Evolutionary conservation across 1,140 invertebrate species (phyloP), one percentile per base, ranked within the genome.

Genomic region (Cotesia vestalis): DNA sequence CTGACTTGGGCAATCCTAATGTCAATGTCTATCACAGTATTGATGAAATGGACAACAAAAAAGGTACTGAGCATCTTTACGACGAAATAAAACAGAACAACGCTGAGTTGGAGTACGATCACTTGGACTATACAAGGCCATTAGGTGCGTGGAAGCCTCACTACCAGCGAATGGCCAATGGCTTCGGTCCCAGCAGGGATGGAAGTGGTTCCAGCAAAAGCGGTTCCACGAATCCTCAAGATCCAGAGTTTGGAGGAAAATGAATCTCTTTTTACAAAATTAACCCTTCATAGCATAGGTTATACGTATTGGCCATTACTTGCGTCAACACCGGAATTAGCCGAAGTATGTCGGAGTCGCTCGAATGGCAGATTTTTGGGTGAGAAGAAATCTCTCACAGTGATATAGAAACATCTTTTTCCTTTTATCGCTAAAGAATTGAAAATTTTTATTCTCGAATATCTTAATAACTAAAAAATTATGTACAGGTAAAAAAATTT

Each of bases 11-110:
- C 4, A 96, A 96, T 87, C 94, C 94, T 1, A 96, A 95, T 77
- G 78, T 86, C 5, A 91, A 91, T 79, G 89, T 96, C 6, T 96
- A 96, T 79, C 91, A 95, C 72, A 92, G 90, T 76, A 92, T 94
- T 72, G 92, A 94, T 57, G 91, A 92, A 74, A 86, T 91, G 60
- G 90, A 91, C 53, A 89, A 91, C 63, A 90, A 92, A 66, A 92
- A 91, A 77, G 79, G 91, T 51, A n/a, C 36, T 11, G 94, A 96
- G 75, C 95, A 96, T 81, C 90, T 96, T 0, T 97, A 97, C 79
- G 95, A 96, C 83, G 95, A 97, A 86, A 96, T 97, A 70, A 96
- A 96, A 81, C 92, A 94, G 35, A 95, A 95, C 74, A 92, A 92
- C 66, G 87, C 80, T 4, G 92, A 94, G 80, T 86, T 91, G 77